A percentile compares a stretch with the other conserved stretches of the same genome.
Evolutionary conservation across 2,888 invertebrate genomes (phyloP).

Genomic region (Stegana nigrithorax): DNA sequence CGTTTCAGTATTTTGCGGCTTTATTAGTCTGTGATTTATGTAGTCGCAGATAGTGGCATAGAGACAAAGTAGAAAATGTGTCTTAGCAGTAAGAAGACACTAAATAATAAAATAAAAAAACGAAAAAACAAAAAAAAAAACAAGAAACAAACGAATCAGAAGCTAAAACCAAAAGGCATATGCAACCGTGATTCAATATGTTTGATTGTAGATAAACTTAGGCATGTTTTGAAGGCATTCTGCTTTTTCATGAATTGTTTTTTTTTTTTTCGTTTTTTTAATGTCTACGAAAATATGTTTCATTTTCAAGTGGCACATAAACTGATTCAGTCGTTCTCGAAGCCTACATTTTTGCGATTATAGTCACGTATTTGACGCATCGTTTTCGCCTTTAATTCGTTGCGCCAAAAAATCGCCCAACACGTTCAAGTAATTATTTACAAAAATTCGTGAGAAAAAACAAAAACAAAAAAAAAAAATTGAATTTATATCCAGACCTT

Average conservation of each 20-base stretch:
- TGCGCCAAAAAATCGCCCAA: conserved; percentile 31
- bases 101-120: background rate
- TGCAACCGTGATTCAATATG: background rate
- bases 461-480: conserved; percentile 37
- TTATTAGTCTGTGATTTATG: conserved; percentile 65
- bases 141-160: background rate
- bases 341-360: conserved; percentile 42
- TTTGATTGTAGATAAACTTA: conserved; percentile 13
- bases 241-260: background rate
- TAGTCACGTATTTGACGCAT: conserved; percentile 61
- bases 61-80: conserved; percentile 6
- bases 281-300: background rate
- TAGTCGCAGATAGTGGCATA: conserved; percentile 55
- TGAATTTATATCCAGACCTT: conserved; percentile 6
- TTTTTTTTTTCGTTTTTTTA: background rate
- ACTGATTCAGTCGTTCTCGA: no score
- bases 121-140: background rate
- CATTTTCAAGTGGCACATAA: no score
- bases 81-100: no score
- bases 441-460: conserved; percentile 41
- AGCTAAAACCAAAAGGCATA: background rate
- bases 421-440: conserved; percentile 58
- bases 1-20: conserved; percentile 50
- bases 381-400: conserved; percentile 57
- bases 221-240: no score